Evolutionary conservation across 2,888 invertebrate species (phyloP), one percentile per base, ranked within the genome.

Genomic region (Metacarcinus magister): DNA sequence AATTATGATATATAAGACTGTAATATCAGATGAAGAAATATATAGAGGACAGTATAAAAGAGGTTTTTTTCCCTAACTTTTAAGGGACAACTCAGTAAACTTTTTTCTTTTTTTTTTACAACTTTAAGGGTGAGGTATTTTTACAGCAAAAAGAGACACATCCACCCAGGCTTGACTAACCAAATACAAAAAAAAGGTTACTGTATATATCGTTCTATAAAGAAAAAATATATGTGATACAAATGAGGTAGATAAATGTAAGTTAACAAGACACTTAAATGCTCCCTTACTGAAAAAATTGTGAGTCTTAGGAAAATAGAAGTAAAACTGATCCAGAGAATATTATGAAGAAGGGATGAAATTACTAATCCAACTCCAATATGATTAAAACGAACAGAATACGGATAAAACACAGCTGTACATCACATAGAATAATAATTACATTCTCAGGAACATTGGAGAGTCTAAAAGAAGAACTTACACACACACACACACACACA

Each of bases 91-190:
- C 28, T 75, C 60, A 60, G 75, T 7, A 75, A 75, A 75, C 75
- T 28, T 75, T 75, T n/a, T n/a, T n/a, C n/a, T 67, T 67, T 67
- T 75, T 75, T 75, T 75, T 28, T 75, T 75, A 19, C n/a, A 75
- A 75, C 75, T 75, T 75, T 28, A 75, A 75, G 75, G 75, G 75
- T 75, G n/a, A 75, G 75, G 28, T 28, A 75, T 75, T 75, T 67
- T 75, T n/a, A 28, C 75, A 28, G 75, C 28, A 75, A 10, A 75
- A 75, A 75, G 75, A 75, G 75, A n/a, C 4, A n/a, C n/a, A 28
- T 28, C 7, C 2, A 75, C n/a, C 75, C 75, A 75, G 10, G 10
- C n/a, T 7, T 23, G 28, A 75, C 75, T 10, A 75, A 60, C 3
- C 60, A 60, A 60, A 60, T 23, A 1, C 0, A 23, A 23, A 60